Base-by-base conservation (phyloP, 2,888 invertebrate genomes). In the Dryobota labecula region DNA sequence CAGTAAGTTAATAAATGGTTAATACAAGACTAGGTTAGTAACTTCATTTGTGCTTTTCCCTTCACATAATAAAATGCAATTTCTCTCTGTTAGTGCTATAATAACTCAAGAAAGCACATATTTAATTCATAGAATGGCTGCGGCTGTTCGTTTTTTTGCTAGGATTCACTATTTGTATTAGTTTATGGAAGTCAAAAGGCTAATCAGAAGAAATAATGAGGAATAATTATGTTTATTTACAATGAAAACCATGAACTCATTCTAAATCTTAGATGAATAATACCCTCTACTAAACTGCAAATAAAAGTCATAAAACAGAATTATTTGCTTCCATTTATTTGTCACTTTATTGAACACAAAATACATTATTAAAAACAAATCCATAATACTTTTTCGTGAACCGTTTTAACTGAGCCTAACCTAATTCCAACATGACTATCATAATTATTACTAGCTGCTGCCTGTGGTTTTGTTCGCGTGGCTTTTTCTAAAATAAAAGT, bases 361-460 rank as follows among this genome's bases (percentile, higher is more conserved):
- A 33, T 5, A 8, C 7, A 30, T 9, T 0, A 30, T 13, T n/a
- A 30, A 24, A 24, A 36, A 53, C 6, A 11, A 43, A 45, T 18
- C 3, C 7, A 27, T 56, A 27, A 20, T 20, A 38, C 18, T 24
- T 27, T 24, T 45, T 51, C 2, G 15, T 11, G 0, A 30, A 13
- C 6, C n/a, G 18, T 67, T 27, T 33, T 20, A 33, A 30, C 18
- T 24, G 27, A 9, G 30, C 24, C 18, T 72, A 47, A 63, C 56
- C 41, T 56, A 63, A 43, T 18, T 47, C 18, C 15, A 43, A 27
- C 27, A 49, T 72, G 33, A 56, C 6, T 56, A 41, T 30, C 30
- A 54, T 27, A 27, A 45, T n/a, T 38, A 36, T 6, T 11, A 43
- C n/a, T n/a, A n/a, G n/a, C n/a, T n/a, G n/a, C n/a, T n/a, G n/a